These are phyloP conservation scores for Acromyrmex heyeri DNA, from an alignment of 1,140 invertebrate species.

Conservation along the genomic window DNA sequence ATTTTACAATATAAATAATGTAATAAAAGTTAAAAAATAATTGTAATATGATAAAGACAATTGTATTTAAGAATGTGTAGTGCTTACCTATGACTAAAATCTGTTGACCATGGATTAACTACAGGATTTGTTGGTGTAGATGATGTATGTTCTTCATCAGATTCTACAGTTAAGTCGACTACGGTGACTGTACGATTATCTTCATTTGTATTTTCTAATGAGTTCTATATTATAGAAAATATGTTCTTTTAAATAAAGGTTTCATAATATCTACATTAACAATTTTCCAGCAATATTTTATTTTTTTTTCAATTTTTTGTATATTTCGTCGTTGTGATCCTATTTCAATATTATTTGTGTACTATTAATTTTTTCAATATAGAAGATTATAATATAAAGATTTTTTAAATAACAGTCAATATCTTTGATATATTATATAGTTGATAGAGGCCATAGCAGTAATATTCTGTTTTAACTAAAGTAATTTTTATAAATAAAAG, in stretches of 20 bases:
- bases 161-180: slow-evolving; percentile 90
- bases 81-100: slow-evolving; percentile 72
- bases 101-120: slow-evolving; percentile 66
- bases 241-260: slow-evolving; percentile 44
- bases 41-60: slow-evolving; percentile 33
- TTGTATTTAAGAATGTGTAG: slow-evolving; percentile 31
- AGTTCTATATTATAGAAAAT: slow-evolving; percentile 73
- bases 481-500: not conserved
- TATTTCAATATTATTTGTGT: slow-evolving; percentile 1
- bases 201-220: slow-evolving; percentile 72
- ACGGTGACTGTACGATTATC: slow-evolving; percentile 86
- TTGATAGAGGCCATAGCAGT: not conserved
- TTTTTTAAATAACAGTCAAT: not conserved
- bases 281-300: not conserved
- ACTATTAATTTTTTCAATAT: not conserved
- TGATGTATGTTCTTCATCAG: slow-evolving; percentile 87
- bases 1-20: slow-evolving; percentile 14
- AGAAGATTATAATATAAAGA: not conserved
- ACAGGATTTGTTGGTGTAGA: slow-evolving; percentile 68
- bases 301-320: not conserved
- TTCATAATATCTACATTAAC: not conserved
- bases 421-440: not conserved
- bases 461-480: not conserved
- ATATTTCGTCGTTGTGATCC: not conserved
- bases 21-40: slow-evolving; percentile 31